Evolutionary conservation across 1,140 invertebrate genomes (phyloP), one percentile per base, ranked within the genome.

Genomic region (Holotrichia oblita): DNA sequence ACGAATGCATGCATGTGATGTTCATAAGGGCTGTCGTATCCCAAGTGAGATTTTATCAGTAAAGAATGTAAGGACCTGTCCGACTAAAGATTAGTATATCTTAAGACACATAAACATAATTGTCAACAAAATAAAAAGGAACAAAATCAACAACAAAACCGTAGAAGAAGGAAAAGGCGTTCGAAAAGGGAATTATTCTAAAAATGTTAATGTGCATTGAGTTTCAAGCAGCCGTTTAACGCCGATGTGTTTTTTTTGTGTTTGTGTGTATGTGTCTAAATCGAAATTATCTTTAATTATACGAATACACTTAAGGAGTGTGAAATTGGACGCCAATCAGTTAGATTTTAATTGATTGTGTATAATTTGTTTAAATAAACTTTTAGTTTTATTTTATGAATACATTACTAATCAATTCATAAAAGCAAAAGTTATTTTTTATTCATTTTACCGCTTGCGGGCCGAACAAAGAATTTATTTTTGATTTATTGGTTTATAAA

Each of bases 61-160:
- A 72, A 55, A 74, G 78, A 81, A 81, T 81, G 76, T 79, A 79
- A 79, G 77, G 75, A 73, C 80, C 74, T 82, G 78, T 81, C 77
- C 76, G 77, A 22, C 72, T 79, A 44, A 79, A 79, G 79, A 80
- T 81, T 79, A 80, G 81, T 81, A 81, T 79, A 79, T 81, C 80
- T 78, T 78, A 80, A 78, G 77, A 79, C 69, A 79, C 79, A 81
- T 81, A 81, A 81, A 81, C 81, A 81, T 79, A 79, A 79, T 81
- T 81, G 80, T 81, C 80, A 77, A 81, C 78, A 79, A 76, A 78
- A 48, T 34, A 78, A 78, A 74, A 44, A 44, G 41, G 27, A 69
- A 24, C 22, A 27, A 22, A 69, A 69, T 69, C 17, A 69, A 69
- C 22, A 69, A 69, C 61, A 69, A 69, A 69, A 69, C 27, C 8